Percentiles rank a stretch among this genome's conserved stretches.
Conservation (phyloP, 2,888 invertebrate genomes). For the Sicus ferrugineus region DNA sequence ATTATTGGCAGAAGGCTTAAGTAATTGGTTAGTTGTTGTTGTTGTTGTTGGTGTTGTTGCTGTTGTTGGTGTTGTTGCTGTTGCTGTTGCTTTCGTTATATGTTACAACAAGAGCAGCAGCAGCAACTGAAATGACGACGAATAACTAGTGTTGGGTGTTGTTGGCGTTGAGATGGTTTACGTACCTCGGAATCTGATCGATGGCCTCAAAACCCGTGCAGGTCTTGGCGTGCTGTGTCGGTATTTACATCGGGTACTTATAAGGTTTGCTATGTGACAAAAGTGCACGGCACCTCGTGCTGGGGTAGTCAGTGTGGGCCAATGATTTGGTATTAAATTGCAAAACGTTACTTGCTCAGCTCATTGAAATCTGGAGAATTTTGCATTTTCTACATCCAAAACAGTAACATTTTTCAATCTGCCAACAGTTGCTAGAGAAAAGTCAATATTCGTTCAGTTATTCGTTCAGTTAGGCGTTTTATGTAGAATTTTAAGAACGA, state of each 20-base stretch:
- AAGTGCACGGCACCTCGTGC: background rate
- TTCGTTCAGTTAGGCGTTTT: no score
- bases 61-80: background rate
- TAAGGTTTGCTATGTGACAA: constrained; percentile 5
- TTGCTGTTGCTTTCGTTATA: background rate
- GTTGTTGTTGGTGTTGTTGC: background rate
- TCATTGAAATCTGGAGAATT: constrained; percentile 21
- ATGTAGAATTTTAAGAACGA: no score
- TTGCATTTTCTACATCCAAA: constrained; percentile 36
- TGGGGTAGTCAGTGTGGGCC: background rate
- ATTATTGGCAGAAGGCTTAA: constrained; percentile 38
- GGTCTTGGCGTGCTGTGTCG: background rate
- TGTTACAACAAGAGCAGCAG: no score
- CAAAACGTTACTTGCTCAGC: no score
- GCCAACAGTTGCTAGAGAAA: no score
- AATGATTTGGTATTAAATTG: constrained; percentile 14
- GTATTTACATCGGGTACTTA: background rate
- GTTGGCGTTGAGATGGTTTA: background rate
- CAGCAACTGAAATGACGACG: no score
- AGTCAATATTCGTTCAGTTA: no score
- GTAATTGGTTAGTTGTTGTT: constrained; percentile 19
- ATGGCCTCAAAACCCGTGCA: constrained; percentile 23
- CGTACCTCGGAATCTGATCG: constrained; percentile 21
- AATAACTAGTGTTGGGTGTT: background rate
- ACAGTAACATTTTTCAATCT: no score